phyloP scores from a whole-genome alignment of 2,888 invertebrate species.

The Nezara viridula region DNA sequence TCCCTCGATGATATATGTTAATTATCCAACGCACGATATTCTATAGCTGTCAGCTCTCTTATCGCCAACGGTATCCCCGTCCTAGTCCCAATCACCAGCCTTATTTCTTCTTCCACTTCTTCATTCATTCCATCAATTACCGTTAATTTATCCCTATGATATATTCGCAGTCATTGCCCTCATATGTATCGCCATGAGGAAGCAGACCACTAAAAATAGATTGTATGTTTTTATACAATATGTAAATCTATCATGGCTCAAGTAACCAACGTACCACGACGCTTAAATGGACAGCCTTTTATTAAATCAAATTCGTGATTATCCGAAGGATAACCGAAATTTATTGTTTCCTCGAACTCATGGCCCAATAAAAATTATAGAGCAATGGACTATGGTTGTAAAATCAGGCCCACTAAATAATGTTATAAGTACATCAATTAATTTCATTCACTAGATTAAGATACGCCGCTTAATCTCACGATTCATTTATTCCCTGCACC shows the following conservation, averaged over 20 bases:
- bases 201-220: neutral
- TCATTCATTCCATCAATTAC: slow-evolving; percentile 31
- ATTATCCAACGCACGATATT: neutral
- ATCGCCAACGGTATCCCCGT: neutral
- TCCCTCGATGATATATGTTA: slow-evolving; percentile 24
- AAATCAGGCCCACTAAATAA: too few species aligned
- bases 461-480: too few species aligned
- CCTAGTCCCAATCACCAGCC: neutral
- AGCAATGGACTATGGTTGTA: too few species aligned
- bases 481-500: too few species aligned
- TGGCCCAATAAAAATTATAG: too few species aligned
- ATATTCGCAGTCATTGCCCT: neutral
- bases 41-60: slow-evolving; percentile 29
- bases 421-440: too few species aligned
- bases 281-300: neutral
- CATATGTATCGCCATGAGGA: neutral
- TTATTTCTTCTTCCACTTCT: slow-evolving; percentile 34
- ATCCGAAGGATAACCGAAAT: too few species aligned
- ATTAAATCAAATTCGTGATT: too few species aligned
- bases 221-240: neutral
- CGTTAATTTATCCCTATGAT: neutral
- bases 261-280: neutral
- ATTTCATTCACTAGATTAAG: too few species aligned
- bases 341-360: too few species aligned
- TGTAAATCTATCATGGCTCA: neutral